Conservation (phyloP, 2,797 vertebrate genomes). For the Gymnothorax reevesii region DNA sequence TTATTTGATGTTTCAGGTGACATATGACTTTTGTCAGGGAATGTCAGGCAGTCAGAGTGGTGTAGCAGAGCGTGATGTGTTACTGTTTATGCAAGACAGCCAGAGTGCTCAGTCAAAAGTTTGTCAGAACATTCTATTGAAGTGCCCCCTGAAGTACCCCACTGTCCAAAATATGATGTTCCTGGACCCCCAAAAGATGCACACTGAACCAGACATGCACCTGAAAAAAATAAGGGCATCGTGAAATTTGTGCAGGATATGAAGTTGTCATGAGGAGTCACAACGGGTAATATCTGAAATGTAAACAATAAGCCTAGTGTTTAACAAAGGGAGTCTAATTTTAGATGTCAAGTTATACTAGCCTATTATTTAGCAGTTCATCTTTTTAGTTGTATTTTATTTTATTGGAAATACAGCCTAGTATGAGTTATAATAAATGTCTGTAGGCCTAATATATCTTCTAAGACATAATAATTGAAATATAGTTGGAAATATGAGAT, state of each 20-base stretch:
- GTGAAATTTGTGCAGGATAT: slow-evolving; percentile 38
- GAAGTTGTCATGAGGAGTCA: slow-evolving; percentile 34
- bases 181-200: slow-evolving; percentile 27
- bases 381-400: background rate
- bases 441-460: slow-evolving; percentile 25
- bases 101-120: slow-evolving; percentile 34
- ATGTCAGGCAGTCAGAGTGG: background rate
- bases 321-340: background rate
- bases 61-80: slow-evolving; percentile 26
- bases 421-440: background rate
- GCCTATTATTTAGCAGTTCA: too few relatives aligned
- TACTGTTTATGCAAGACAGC: slow-evolving; percentile 39
- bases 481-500: slow-evolving; percentile 15
- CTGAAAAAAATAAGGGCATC: slow-evolving; percentile 37
- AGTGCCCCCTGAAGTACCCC: slow-evolving; percentile 38
- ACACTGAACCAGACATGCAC: slow-evolving; percentile 30
- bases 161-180: slow-evolving; percentile 34
- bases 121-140: slow-evolving; percentile 35
- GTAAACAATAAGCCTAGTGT: background rate
- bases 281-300: slow-evolving; percentile 16
- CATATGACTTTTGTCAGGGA: background rate
- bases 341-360: too few relatives aligned
- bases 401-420: background rate
- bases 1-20: background rate
- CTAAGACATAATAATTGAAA: slow-evolving; percentile 28